Base-by-base conservation (phyloP, 1,140 invertebrate genomes). In the Reticulitermes speratus region DNA sequence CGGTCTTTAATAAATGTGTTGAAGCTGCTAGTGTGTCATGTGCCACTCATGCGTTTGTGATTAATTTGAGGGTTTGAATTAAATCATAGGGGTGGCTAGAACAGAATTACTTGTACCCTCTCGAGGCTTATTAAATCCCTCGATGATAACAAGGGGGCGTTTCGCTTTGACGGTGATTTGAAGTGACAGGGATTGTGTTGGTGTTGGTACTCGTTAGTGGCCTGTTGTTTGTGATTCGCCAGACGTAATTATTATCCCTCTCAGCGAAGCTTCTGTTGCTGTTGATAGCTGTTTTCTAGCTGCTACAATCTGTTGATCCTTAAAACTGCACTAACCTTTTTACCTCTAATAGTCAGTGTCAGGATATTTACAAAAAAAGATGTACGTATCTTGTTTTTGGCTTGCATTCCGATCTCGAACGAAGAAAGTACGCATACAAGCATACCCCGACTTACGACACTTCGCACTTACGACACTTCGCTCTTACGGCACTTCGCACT, bases 51-150 rank as follows among this genome's bases (percentile, higher is more conserved):
- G 65, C 65, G n/a, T 30, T n/a, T 30, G 14, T 30, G 65, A 30
- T 75, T 75, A 75, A 25, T 75, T 75, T 75, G 65, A 75, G 65
- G 65, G 65, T 75, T 75, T 75, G 65, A 75, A 75, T 75, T 75
- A 75, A 75, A 75, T 75, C 65, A 75, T 75, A 75, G n/a, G 65
- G 65, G 65, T 75, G 65, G 65, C 65, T 75, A 75, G 65, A 75
- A 75, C 65, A 75, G 65, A 75, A 75, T 75, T 75, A 75, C 65
- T 75, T 75, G 65, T 75, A 75, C 65, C 65, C 65, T 69, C 65
- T 75, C 65, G 65, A 75, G 65, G 65, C n/a, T 75, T 75, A 75
- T 75, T 75, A 75, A 75, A 75, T 75, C 65, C 65, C 65, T 75
- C n/a, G 65, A 75, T 75, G 65, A 75, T 75, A 30, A 75, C 65